Percentiles rank a stretch among this genome's conserved stretches.
phyloP scores from a whole-genome alignment of 2,797 vertebrate species.

The Lepilemur ruficaudatus region DNA sequence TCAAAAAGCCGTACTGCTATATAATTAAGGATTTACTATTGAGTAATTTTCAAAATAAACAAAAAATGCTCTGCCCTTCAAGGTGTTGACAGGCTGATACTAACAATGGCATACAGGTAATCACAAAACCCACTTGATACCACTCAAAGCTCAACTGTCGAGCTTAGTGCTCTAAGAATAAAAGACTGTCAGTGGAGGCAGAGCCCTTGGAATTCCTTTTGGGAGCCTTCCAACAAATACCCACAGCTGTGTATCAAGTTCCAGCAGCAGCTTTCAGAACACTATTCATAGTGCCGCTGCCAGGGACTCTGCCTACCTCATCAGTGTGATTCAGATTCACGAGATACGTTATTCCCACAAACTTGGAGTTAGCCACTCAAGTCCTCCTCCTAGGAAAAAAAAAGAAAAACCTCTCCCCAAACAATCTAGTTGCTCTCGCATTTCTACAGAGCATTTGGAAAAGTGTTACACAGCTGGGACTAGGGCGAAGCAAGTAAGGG shows the following conservation, averaged over 20 bases:
- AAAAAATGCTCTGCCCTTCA: neutral
- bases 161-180: neutral
- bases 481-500: neutral
- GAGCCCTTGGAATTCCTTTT: neutral
- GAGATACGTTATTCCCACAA: neutral
- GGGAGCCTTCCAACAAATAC: neutral
- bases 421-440: neutral
- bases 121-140: conserved; percentile 1
- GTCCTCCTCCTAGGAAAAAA: neutral
- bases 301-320: neutral
- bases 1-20: conserved; percentile 16
- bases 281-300: neutral
- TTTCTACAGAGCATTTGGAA: neutral
- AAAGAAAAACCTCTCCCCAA: neutral
- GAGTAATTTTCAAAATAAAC: conserved; percentile 63
- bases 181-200: neutral
- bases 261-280: neutral
- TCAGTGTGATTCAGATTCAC: neutral
- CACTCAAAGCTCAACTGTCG: neutral
- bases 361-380: neutral
- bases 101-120: neutral
- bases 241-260: neutral
- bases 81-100: conserved; percentile 29
- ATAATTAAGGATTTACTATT: conserved; percentile 47
- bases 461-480: neutral